These are phyloP conservation scores for Oryzias javanicus DNA, from an alignment of 2,113 vertebrate species.

Conservation along the genomic window DNA sequence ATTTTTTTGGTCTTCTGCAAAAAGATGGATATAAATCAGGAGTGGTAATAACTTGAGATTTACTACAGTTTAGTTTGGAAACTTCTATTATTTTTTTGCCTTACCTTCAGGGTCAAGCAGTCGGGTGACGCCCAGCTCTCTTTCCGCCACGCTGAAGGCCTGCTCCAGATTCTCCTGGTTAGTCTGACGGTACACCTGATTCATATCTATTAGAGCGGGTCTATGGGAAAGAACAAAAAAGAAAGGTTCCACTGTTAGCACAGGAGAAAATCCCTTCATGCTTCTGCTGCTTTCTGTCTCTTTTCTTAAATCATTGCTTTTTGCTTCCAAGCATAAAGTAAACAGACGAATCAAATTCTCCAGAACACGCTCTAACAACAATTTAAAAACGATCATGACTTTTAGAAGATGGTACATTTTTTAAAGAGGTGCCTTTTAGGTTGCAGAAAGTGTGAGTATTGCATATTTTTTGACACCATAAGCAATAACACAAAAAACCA, in stretches of 20 bases:
- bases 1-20: neutral
- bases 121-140: slow-evolving; percentile 88
- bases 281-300: neutral
- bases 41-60: neutral
- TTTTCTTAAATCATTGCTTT: neutral
- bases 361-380: no score
- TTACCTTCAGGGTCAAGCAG: slow-evolving; percentile 93
- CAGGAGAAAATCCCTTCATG: neutral
- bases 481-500: no score
- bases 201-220: slow-evolving; percentile 89
- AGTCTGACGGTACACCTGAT: slow-evolving; percentile 85
- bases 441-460: no score
- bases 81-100: neutral
- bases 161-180: slow-evolving; percentile 94
- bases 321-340: no score
- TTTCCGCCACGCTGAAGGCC: slow-evolving; percentile 90
- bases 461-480: no score
- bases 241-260: neutral
- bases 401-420: no score
- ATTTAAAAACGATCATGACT: no score
- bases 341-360: no score
- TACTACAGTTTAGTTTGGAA: neutral
- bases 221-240: slow-evolving; percentile 61
- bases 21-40: neutral
- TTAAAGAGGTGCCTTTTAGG: no score